Evolutionary conservation across 2,888 invertebrate species (phyloP), one percentile per base, ranked within the genome.

Genomic region (Hypomecis atomaria): DNA sequence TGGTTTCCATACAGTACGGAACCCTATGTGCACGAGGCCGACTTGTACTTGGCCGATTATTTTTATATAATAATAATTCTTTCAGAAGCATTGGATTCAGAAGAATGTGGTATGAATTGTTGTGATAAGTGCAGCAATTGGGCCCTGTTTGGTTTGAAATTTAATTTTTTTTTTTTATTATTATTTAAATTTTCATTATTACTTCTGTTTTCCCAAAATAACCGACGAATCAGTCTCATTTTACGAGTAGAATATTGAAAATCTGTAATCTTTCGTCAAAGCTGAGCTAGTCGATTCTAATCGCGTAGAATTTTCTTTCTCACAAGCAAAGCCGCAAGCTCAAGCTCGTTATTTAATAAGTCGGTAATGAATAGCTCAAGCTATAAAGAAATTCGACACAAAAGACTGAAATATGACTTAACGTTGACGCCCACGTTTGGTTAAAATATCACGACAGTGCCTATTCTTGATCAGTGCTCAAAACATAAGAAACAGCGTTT

Each of bases 301-400:
- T 40, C 38, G 7, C 75, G 78, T 75, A 66, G 61, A 70, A 69
- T 74, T 78, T 78, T 78, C 77, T 75, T 47, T 48, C n/a, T 71
- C 77, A 34, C 36, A 52, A 78, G 76, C 69, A 76, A 49, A 48
- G 48, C 54, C 36, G 50, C 53, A 13, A 9, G 52, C 43, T n/a
- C 5, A 6, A 23, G 40, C 65, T 60, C 23, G 59, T 74, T 71
- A 75, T 75, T 78, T 71, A 69, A 71, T 66, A 71, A 66, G 69
- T 67, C 43, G 48, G 56, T 79, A 80, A 80, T 79, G 74, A 78
- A 79, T 78, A 78, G 77, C 72, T 74, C 74, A 78, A 76, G 77
- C 78, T 81, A 82, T 82, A 81, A 81, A 83, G 80, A 78, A 74
- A 74, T 83, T 75, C 74, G 73, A 83, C 81, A 83, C 78, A 81